Evolutionary conservation across 2,113 vertebrate species (phyloP).

Genomic region (Formicarius rufipectus): DNA sequence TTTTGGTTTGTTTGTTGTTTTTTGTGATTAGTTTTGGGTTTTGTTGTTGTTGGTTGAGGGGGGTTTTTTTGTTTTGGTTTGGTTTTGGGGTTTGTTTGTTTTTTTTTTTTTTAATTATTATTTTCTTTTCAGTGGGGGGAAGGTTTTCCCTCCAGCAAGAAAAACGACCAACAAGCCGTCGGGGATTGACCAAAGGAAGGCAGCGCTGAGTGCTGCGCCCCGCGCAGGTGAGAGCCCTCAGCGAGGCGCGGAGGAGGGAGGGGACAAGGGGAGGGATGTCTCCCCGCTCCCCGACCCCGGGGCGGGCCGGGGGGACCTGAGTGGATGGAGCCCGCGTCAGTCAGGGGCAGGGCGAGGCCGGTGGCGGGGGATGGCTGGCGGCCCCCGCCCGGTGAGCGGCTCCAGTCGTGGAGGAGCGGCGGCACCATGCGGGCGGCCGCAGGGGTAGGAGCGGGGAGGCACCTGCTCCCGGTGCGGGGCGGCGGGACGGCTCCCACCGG

Average conservation of each 20-base stretch:
- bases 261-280: neutral
- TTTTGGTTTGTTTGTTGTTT: too few species aligned
- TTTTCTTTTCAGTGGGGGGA: too few species aligned
- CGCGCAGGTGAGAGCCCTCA: rapidly evolving
- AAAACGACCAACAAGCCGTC: neutral
- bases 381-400: neutral
- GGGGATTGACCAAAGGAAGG: rapidly evolving
- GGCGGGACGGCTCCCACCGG: too few species aligned
- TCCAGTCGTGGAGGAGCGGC: too few species aligned
- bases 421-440: neutral
- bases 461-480: neutral
- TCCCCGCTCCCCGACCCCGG: neutral
- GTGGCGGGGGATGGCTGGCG: neutral
- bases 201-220: rapidly evolving
- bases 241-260: neutral
- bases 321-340: neutral
- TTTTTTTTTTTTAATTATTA: neutral
- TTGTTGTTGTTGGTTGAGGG: too few species aligned
- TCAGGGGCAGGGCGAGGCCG: neutral
- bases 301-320: neutral
- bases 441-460: neutral
- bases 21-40: neutral
- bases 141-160: too few species aligned
- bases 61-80: too few species aligned
- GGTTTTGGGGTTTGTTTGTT: neutral